Evolutionary conservation across 2,888 invertebrate species (phyloP).

Genomic region (Spialia ferax): DNA sequence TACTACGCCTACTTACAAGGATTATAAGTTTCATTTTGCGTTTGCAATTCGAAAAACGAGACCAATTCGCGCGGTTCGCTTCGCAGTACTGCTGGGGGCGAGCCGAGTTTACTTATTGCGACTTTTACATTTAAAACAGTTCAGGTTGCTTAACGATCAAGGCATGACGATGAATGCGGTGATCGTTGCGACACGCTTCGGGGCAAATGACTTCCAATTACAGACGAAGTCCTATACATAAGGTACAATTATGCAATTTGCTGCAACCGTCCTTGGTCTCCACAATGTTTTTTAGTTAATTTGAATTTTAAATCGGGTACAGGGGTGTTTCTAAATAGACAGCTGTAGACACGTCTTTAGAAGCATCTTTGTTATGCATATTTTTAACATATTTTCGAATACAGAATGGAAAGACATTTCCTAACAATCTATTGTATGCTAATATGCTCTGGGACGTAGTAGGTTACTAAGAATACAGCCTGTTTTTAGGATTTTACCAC

Average conservation of each 20-base stretch:
- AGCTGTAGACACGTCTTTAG: background rate
- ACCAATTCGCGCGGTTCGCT: slow-evolving; percentile 50
- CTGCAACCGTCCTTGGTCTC: slow-evolving; percentile 31
- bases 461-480: background rate
- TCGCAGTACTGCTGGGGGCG: slow-evolving; percentile 53
- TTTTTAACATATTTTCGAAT: slow-evolving; percentile 14
- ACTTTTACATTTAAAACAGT: slow-evolving; percentile 78
- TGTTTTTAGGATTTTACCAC: background rate
- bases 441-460: background rate
- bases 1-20: slow-evolving; percentile 55
- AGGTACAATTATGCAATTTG: slow-evolving; percentile 34
- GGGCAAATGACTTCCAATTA: slow-evolving; percentile 40
- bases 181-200: slow-evolving; percentile 33
- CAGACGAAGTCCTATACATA: slow-evolving; percentile 36
- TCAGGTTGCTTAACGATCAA: slow-evolving; percentile 56
- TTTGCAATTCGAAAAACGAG: slow-evolving; percentile 40
- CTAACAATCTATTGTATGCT: slow-evolving; percentile 20
- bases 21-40: slow-evolving; percentile 56
- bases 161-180: slow-evolving; percentile 26
- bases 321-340: slow-evolving; percentile 37
- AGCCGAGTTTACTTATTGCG: slow-evolving; percentile 61
- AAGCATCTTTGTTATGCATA: slow-evolving; percentile 24
- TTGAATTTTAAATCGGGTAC: slow-evolving; percentile 30
- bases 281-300: slow-evolving; percentile 32
- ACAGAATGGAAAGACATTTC: slow-evolving; percentile 8